Evolutionary conservation across 2,113 vertebrate genomes (phyloP).

Genomic region (Eurypyga helias): DNA sequence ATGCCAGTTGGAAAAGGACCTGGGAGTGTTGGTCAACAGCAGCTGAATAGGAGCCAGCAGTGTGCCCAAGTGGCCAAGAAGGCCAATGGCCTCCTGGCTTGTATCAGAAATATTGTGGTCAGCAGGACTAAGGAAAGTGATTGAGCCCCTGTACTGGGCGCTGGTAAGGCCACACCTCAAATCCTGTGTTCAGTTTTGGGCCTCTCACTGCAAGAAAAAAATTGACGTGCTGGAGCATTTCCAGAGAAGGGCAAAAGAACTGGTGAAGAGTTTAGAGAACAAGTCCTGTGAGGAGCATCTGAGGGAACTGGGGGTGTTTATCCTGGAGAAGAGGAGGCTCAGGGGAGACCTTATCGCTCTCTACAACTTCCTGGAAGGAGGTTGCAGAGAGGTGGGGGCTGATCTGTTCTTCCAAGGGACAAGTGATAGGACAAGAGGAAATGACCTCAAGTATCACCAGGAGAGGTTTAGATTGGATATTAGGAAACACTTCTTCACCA

Average conservation of each 20-base stretch:
- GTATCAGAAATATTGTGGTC: not conserved
- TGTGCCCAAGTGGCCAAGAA: not conserved
- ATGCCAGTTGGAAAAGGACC: accelerated
- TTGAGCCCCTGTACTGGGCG: accelerated
- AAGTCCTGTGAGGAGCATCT: not conserved
- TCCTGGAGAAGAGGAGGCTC: not conserved
- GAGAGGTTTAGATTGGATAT: not conserved
- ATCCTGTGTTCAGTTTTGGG: not conserved
- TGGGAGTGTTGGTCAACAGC: not conserved
- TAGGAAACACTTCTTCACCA: not conserved
- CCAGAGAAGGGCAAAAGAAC: not conserved
- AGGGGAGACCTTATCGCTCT: not conserved
- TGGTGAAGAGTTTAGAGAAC: not conserved
- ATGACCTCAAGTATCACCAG: not conserved
- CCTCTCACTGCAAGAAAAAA: not conserved
- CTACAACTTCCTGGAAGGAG: not conserved
- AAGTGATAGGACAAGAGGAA: not conserved
- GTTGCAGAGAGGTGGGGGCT: too few species aligned
- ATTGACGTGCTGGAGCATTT: not conserved
- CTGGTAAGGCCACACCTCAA: not conserved
- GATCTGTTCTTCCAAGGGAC: too few species aligned
- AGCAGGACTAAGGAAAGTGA: not conserved
- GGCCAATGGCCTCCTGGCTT: not conserved
- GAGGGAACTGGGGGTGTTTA: not conserved
- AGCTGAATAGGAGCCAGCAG: not conserved